Conservation (phyloP, 1,140 invertebrate genomes). For the Probaryconus sp. region DNA sequence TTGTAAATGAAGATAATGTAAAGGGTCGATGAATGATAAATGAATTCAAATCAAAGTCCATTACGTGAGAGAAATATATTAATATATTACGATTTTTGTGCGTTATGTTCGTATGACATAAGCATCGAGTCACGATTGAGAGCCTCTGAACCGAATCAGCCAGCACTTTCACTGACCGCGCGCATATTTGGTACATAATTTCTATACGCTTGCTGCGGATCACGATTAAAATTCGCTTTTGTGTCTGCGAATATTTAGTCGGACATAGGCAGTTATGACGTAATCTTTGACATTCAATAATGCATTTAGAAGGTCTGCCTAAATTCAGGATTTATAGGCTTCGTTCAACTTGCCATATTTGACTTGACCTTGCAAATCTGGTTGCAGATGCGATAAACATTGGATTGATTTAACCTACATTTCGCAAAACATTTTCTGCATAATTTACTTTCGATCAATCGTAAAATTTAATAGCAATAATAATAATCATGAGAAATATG, state of each 20-base stretch:
- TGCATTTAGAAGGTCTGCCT: slow-evolving; percentile 5
- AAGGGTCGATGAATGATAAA: slow-evolving; percentile 47
- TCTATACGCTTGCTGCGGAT: slow-evolving; percentile 5
- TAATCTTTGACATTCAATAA: slow-evolving; percentile 10
- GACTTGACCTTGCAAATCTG: neutral
- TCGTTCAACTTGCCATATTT: neutral
- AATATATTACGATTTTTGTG: slow-evolving; percentile 28
- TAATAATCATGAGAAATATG: too few relatives aligned
- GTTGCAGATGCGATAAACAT: too few relatives aligned
- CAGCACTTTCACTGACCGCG: slow-evolving; percentile 71
- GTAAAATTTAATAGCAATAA: too few relatives aligned
- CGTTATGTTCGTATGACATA: slow-evolving; percentile 52
- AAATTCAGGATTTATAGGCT: slow-evolving; percentile 2
- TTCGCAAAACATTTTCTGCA: too few relatives aligned
- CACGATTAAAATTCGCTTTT: slow-evolving; percentile 21
- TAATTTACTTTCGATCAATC: too few relatives aligned
- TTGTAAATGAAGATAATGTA: too few relatives aligned
- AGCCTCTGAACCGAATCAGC: slow-evolving; percentile 60
- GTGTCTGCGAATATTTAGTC: slow-evolving; percentile 11
- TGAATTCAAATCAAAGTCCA: slow-evolving; percentile 34
- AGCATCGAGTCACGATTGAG: slow-evolving; percentile 52
- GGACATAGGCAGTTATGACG: neutral
- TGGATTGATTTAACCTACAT: too few relatives aligned
- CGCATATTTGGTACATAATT: slow-evolving; percentile 25
- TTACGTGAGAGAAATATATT: slow-evolving; percentile 25